phyloP scores from a whole-genome alignment of 2,113 vertebrate species.

The Engraulis encrasicolus region DNA sequence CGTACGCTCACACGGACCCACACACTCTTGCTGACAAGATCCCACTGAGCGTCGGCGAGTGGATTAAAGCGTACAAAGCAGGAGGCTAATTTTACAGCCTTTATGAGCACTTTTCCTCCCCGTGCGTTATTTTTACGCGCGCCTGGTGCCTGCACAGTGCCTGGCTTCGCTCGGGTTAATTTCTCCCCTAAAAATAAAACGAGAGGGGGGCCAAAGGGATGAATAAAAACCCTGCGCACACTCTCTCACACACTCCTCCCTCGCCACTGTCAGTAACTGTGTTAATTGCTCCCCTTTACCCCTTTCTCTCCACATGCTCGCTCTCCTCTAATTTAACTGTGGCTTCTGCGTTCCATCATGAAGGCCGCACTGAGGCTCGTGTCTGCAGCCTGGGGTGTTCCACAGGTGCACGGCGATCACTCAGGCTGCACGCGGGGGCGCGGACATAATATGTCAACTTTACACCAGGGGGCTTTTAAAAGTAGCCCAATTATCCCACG shows the following conservation, averaged over 20 bases:
- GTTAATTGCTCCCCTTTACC: constrained; percentile 50
- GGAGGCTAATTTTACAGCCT: constrained; percentile 61
- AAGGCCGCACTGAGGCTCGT: constrained; percentile 8
- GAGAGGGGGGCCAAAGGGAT: not conserved
- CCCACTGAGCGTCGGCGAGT: constrained; percentile 5
- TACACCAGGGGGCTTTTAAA: not conserved
- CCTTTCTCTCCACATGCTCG: not conserved
- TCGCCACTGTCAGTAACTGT: constrained; percentile 19
- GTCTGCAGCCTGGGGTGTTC: constrained; percentile 13
- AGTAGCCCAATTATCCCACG: not conserved
- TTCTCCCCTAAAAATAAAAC: constrained; percentile 44
- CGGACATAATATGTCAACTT: not conserved
- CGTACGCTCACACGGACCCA: not conserved
- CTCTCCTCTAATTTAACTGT: not conserved
- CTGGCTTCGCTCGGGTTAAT: constrained; percentile 44
- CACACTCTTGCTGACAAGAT: not conserved
- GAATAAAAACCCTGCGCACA: not conserved
- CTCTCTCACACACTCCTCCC: not conserved
- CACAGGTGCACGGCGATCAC: constrained; percentile 2
- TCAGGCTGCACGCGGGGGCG: not conserved
- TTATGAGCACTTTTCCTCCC: constrained; percentile 56
- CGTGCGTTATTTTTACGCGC: constrained; percentile 41
- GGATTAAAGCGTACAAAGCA: constrained; percentile 47
- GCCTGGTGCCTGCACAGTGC: constrained; percentile 27
- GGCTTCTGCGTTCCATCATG: constrained; percentile 38